These are phyloP conservation scores for Callaeas wilsoni DNA, from an alignment of 2,113 vertebrate genomes.

Conservation along the genomic window DNA sequence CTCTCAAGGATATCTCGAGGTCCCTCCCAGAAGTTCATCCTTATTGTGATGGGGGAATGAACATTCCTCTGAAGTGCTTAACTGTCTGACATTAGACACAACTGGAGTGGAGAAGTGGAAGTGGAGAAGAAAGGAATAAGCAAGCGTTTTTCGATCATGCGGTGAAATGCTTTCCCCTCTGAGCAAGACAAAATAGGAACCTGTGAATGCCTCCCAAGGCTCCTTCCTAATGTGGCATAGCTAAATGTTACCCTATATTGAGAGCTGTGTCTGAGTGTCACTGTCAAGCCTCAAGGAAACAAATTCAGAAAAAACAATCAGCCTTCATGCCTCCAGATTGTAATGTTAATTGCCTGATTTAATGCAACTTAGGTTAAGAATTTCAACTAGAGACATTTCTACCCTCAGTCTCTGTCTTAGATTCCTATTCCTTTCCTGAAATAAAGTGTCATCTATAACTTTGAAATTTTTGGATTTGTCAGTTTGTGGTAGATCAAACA, in stretches of 20 bases:
- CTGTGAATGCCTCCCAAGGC: neutral
- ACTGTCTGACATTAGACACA: neutral
- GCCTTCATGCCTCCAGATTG: neutral
- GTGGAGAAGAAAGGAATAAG: neutral
- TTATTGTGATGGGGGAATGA: neutral
- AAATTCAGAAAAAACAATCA: neutral
- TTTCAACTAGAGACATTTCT: neutral
- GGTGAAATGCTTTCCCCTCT: neutral
- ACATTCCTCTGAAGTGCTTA: neutral
- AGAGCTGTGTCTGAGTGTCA: neutral
- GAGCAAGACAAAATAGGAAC: neutral
- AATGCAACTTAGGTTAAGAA: neutral
- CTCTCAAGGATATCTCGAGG: neutral
- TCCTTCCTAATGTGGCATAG: neutral
- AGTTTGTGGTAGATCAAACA: conserved; percentile 16
- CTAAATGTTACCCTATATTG: neutral
- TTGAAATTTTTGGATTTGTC: conserved; percentile 10
- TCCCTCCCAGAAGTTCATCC: neutral
- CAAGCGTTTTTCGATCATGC: neutral
- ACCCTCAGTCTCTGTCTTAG: neutral
- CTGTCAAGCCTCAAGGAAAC: neutral
- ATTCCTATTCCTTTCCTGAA: neutral
- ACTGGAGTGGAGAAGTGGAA: neutral
- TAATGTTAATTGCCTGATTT: conserved; percentile 20
- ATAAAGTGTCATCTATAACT: neutral